phyloP scores from a whole-genome alignment of 2,888 invertebrate genomes.

The Idaea dimidiata region DNA sequence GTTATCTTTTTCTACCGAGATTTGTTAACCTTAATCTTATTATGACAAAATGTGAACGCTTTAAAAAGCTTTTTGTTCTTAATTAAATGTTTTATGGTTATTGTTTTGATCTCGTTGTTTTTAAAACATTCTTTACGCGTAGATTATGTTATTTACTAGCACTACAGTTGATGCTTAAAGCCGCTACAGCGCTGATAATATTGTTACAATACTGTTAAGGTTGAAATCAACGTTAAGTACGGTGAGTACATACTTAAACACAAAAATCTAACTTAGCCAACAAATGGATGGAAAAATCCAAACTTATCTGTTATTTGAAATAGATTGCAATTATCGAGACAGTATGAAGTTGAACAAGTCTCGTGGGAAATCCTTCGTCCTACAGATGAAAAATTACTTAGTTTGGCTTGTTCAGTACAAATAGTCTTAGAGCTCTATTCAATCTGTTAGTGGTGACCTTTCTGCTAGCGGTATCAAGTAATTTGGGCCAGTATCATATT shows the following conservation, averaged over 20 bases:
- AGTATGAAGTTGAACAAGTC: neutral
- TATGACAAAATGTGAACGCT: conserved; percentile 33
- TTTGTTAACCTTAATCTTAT: conserved; percentile 40
- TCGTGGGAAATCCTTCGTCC: neutral
- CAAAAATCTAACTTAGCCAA: too few relatives aligned
- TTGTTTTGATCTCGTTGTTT: conserved; percentile 23
- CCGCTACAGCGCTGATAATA: too few relatives aligned
- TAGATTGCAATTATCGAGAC: neutral
- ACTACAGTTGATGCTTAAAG: too few relatives aligned
- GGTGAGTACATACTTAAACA: too few relatives aligned
- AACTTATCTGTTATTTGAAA: neutral
- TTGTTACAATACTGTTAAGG: too few relatives aligned
- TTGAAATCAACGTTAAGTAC: too few relatives aligned
- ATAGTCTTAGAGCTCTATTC: neutral
- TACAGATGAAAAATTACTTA: neutral
- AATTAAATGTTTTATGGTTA: conserved; percentile 38
- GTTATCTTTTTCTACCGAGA: conserved; percentile 32
- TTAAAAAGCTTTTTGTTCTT: conserved; percentile 33
- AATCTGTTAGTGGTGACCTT: neutral
- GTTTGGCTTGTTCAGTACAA: neutral
- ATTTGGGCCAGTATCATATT: too few relatives aligned
- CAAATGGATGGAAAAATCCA: neutral
- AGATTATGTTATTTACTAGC: too few relatives aligned
- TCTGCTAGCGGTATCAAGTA: neutral
- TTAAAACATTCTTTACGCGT: neutral